Base-by-base conservation (phyloP, 1,140 invertebrate genomes). In the Temnothorax nylanderi region DNA sequence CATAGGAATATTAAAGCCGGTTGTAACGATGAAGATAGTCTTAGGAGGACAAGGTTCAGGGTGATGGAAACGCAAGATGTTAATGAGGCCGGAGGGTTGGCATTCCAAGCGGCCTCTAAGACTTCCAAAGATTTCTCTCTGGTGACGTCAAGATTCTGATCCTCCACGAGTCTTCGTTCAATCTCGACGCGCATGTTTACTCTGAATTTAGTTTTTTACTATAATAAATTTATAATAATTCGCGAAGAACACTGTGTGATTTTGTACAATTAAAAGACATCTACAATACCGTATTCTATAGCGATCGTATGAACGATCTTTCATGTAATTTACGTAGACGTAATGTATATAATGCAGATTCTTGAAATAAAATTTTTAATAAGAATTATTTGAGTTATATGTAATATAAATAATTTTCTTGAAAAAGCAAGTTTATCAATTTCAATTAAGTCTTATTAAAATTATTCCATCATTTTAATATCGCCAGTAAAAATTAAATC, bases 71-170 rank as follows among this genome's bases (percentile, higher is more conserved):
- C 93, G 94, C 92, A 94, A 95, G 95, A 95, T 95, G 95, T 95
- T 95, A 95, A 95, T 95, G 95, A 95, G 95, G 93, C 92, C 91
- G 94, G 92, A 95, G 94, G 94, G 93, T 95, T 95, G 89, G 94
- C 93, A 95, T 95, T 95, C 95, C 93, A 95, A 78, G 94, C 94
- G 92, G 93, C 92, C 93, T 94, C 92, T 93, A 93, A 95, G 94
- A 95, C 94, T 95, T 93, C 93, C 94, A 94, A 95, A 95, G 95
- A 95, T 95, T 95, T 94, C 93, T 94, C 93, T 88, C 91, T 89
- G 93, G 92, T 94, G 93, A 95, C 93, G 94, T 94, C 94, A 94
- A 92, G 93, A 93, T 93, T 93, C 91, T 91, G 85, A 88, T 93
- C 90, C 89, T 92, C 89, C 80, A 87, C 88, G 80, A 54, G 16